phyloP scores from a whole-genome alignment of 2,797 vertebrate species.

The Microcaecilia unicolor region DNA sequence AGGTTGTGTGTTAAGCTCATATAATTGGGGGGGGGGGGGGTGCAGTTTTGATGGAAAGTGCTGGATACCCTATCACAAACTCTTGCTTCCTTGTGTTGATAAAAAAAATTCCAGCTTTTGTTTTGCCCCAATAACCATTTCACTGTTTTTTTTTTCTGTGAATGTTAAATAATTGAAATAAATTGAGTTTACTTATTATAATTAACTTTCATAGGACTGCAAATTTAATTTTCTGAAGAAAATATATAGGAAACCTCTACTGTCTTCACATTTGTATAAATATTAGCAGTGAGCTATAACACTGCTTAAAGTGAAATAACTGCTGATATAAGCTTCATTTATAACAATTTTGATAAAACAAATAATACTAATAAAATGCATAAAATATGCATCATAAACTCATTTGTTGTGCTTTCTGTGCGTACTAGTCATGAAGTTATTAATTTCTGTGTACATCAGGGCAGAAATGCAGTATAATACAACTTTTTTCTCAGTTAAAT shows the following conservation, averaged over 20 bases:
- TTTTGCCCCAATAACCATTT: slow-evolving; percentile 35
- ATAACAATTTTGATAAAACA: slow-evolving; percentile 18
- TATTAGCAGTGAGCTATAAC: slow-evolving; percentile 18
- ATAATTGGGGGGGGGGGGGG: no score
- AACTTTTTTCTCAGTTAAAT: no score
- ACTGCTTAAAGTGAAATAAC: slow-evolving; percentile 7
- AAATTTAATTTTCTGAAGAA: slow-evolving; percentile 24
- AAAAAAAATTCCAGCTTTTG: no score
- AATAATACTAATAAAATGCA: slow-evolving; percentile 24
- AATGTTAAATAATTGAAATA: slow-evolving; percentile 10
- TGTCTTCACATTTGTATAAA: slow-evolving; percentile 3
- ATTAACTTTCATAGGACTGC: slow-evolving; percentile 30
- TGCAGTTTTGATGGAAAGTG: no score
- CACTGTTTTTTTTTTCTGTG: slow-evolving; percentile 16
- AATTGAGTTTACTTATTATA: slow-evolving; percentile 23
- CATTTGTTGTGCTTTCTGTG: no score
- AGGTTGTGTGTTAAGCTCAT: no score
- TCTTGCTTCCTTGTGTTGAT: no score
- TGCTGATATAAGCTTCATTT: slow-evolving; percentile 16
- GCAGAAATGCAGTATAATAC: no score
- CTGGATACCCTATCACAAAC: no score
- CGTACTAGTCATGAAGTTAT: no score
- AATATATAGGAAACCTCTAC: not conserved
- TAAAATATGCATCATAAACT: no score
- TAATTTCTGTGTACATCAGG: no score